Conservation (phyloP, 1,140 invertebrate genomes). For the Hesperophylax magnus region DNA sequence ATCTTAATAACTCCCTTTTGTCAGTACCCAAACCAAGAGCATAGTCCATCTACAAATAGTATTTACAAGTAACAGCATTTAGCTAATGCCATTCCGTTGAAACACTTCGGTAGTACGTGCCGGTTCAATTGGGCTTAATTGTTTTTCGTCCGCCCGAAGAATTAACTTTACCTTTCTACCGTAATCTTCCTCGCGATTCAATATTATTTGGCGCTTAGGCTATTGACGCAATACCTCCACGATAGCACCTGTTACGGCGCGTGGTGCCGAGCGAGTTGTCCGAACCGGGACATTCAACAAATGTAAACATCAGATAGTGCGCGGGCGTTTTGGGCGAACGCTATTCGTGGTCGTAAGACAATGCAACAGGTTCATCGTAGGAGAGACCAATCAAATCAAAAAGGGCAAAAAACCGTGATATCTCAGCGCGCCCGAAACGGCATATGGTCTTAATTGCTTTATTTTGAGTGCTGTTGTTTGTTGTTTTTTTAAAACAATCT, state of each 20-base stretch:
- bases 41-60: no score
- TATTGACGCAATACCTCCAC: no score
- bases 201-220: no score
- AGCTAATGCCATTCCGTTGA: no score
- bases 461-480: slow-evolving; percentile 43
- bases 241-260: slow-evolving; percentile 12
- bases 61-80: no score
- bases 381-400: slow-evolving; percentile 32
- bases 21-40: no score
- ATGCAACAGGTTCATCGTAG: slow-evolving; percentile 31
- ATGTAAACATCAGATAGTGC: background rate
- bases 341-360: background rate
- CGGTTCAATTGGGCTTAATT: slow-evolving; percentile 8
- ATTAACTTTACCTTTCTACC: background rate
- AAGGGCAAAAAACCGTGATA: slow-evolving; percentile 45
- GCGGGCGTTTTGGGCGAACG: background rate
- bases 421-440: slow-evolving; percentile 47
- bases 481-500: slow-evolving; percentile 7
- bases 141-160: background rate
- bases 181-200: background rate
- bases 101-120: no score
- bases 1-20: no score
- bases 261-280: background rate
- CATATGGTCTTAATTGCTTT: slow-evolving; percentile 57
- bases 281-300: background rate